These are phyloP conservation scores for Drosophila atripex DNA, from an alignment of 2,888 invertebrate species.

Conservation along the genomic window DNA sequence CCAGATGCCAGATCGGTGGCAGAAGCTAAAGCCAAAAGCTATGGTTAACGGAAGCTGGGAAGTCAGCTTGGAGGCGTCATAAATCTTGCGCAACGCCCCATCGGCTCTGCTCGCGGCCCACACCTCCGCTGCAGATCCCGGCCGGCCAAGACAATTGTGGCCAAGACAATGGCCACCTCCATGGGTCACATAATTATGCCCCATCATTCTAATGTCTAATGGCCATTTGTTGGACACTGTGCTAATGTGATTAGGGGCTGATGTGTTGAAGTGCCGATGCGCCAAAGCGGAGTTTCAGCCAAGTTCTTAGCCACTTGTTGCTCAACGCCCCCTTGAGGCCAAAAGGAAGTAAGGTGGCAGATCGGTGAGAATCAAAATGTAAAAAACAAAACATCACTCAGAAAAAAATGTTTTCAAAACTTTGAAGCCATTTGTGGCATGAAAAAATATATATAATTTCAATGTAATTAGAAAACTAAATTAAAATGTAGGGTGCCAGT, in stretches of 20 bases:
- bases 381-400: slow-evolving; percentile 14
- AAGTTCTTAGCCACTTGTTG: slow-evolving; percentile 67
- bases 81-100: slow-evolving; percentile 76
- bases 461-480: no score
- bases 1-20: slow-evolving; percentile 51
- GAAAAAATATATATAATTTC: no score
- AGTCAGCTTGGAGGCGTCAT: slow-evolving; percentile 60
- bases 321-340: slow-evolving; percentile 56
- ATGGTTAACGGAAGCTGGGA: slow-evolving; percentile 59
- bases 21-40: slow-evolving; percentile 30
- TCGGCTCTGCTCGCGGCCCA: slow-evolving; percentile 58
- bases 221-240: slow-evolving; percentile 70
- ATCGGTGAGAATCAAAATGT: slow-evolving; percentile 23
- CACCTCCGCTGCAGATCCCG: slow-evolving; percentile 45
- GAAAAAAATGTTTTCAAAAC: background rate
- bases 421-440: no score
- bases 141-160: slow-evolving; percentile 7
- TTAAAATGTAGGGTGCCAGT: no score
- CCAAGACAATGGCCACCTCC: slow-evolving; percentile 59
- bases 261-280: slow-evolving; percentile 41
- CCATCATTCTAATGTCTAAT: slow-evolving; percentile 60
- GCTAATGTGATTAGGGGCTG: slow-evolving; percentile 71
- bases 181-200: slow-evolving; percentile 55
- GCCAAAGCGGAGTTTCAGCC: slow-evolving; percentile 11
- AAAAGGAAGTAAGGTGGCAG: slow-evolving; percentile 34